Evolutionary conservation across 2,888 invertebrate species (phyloP).

Genomic region (Tenthredo scrophulariae): DNA sequence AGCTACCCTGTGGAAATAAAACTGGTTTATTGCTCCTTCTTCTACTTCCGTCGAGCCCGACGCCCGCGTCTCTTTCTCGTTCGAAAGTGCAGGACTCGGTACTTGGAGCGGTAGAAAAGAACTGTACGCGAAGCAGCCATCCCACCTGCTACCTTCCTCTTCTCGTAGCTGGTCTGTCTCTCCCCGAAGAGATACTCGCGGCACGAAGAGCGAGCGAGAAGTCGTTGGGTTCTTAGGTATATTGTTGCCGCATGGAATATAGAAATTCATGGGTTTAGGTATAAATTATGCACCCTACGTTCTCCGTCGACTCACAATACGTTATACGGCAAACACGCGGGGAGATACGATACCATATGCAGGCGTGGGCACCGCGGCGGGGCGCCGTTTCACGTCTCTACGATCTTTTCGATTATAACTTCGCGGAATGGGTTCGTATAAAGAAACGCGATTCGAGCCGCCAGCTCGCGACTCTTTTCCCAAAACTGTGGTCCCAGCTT

Average conservation of each 20-base stretch:
- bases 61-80: conserved; percentile 40
- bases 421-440: conserved; percentile 38
- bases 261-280: conserved; percentile 68
- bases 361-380: conserved; percentile 59
- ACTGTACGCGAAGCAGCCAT: background rate
- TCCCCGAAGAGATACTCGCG: conserved; percentile 9
- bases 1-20: conserved; percentile 71
- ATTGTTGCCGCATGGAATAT: conserved; percentile 48
- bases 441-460: background rate
- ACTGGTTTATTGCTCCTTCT: conserved; percentile 68
- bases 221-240: conserved; percentile 41
- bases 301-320: conserved; percentile 59
- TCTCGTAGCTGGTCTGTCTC: background rate
- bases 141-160: conserved; percentile 16
- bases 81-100: conserved; percentile 41
- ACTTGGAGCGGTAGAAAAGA: background rate
- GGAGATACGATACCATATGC: conserved; percentile 71
- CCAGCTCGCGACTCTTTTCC: background rate
- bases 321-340: conserved; percentile 52
- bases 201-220: conserved; percentile 14
- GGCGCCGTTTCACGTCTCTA: conserved; percentile 29
- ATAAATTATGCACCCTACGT: conserved; percentile 73
- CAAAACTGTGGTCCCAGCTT: conserved; percentile 12
- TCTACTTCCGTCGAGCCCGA: conserved; percentile 55
- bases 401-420: conserved; percentile 49